Conservation (phyloP, 2,797 vertebrate species). For the Podarcis lilfordi region DNA sequence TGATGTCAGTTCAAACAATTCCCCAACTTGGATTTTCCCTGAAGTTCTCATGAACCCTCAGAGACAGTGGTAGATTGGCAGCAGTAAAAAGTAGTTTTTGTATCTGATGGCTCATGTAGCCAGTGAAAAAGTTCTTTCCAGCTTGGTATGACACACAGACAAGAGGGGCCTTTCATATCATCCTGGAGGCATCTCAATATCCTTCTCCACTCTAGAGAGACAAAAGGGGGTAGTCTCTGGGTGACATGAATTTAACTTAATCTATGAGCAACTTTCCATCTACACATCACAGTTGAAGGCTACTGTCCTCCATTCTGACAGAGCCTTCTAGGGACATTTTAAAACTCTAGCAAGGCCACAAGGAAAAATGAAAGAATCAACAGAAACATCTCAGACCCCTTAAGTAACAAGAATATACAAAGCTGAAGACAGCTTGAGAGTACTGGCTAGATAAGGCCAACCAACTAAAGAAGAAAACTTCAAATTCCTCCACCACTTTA, state of each 20-base stretch:
- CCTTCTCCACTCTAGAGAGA: not conserved
- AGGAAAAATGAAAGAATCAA: constrained; percentile 6
- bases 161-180: not conserved
- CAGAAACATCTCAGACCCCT: constrained; percentile 22
- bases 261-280: not conserved
- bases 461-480: not conserved
- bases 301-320: constrained; percentile 14
- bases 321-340: not conserved
- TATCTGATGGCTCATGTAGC: not conserved
- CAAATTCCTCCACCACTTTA: not conserved
- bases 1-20: constrained; percentile 34
- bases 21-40: not conserved
- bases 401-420: not conserved
- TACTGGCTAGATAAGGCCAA: no score
- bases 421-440: not conserved
- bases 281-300: not conserved
- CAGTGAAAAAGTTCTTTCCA: not conserved
- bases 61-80: constrained; percentile 3
- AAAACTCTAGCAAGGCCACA: constrained; percentile 7
- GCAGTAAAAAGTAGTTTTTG: not conserved
- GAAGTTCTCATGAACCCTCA: not conserved
- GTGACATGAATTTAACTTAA: accelerated
- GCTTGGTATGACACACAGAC: accelerated
- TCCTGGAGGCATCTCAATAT: not conserved
- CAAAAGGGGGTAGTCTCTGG: not conserved